Evolutionary conservation across 2,888 invertebrate genomes (phyloP).

Genomic region (Tupiocoris notatus): DNA sequence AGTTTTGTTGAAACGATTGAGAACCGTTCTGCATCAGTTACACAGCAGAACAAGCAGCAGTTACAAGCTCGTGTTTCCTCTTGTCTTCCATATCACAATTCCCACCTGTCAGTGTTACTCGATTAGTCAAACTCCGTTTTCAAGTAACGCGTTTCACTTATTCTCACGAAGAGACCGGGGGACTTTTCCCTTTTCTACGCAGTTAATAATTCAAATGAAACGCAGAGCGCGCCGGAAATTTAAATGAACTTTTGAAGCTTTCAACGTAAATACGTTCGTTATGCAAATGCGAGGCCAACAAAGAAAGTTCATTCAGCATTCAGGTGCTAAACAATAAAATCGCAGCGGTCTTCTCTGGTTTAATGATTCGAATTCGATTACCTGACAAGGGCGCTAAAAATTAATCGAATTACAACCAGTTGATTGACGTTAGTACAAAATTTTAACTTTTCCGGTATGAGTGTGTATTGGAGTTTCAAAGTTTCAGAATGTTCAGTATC

Average conservation of each 20-base stretch:
- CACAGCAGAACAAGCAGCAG: too few relatives aligned
- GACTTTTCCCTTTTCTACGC: background rate
- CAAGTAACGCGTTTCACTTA: background rate
- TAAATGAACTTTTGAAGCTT: background rate
- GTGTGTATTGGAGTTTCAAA: too few relatives aligned
- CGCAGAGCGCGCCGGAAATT: background rate
- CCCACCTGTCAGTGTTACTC: background rate
- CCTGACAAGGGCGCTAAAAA: too few relatives aligned
- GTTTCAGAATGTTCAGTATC: too few relatives aligned
- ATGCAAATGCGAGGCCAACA: background rate
- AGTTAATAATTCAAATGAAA: background rate
- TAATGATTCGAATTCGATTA: too few relatives aligned
- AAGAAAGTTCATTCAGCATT: background rate
- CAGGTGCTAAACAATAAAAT: background rate
- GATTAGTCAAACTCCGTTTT: background rate
- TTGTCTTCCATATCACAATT: too few relatives aligned
- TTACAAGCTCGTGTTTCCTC: too few relatives aligned
- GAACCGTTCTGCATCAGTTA: background rate
- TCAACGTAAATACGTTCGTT: background rate
- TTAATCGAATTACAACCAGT: too few relatives aligned
- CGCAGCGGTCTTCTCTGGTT: too few relatives aligned
- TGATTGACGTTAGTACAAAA: too few relatives aligned
- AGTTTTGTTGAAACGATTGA: background rate
- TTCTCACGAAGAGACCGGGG: background rate
- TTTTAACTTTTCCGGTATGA: too few relatives aligned